Evolutionary conservation across 2,113 vertebrate species (phyloP).

Genomic region (Leiothrix lutea): DNA sequence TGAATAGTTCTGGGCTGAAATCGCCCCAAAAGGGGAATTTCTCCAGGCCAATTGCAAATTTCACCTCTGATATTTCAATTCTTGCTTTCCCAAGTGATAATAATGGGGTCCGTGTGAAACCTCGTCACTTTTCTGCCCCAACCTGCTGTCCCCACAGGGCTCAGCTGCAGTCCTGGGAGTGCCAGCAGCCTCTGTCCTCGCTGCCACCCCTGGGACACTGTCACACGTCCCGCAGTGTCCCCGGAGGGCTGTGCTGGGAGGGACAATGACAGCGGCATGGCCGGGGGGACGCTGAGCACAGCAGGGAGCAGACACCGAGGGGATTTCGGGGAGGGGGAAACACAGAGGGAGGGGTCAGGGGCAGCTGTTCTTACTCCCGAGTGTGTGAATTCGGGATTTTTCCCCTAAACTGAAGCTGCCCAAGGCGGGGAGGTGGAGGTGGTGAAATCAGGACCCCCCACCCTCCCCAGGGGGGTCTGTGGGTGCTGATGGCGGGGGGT

Average conservation of each 20-base stretch:
- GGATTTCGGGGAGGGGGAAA: neutral
- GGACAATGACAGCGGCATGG: accelerated
- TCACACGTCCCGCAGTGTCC: accelerated
- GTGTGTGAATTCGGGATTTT: neutral
- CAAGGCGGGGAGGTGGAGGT: no score
- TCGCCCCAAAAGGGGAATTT: neutral
- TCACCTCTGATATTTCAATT: neutral
- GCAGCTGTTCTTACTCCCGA: neutral
- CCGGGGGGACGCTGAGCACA: neutral
- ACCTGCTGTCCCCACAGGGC: neutral
- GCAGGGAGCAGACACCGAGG: neutral
- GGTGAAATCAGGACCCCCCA: no score
- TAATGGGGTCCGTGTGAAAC: accelerated
- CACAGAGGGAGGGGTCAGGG: accelerated
- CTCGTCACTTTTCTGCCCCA: neutral
- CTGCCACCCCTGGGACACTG: neutral
- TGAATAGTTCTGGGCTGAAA: accelerated
- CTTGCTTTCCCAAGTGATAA: neutral
- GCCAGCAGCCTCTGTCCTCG: neutral
- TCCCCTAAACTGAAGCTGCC: no score
- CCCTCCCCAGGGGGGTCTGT: no score
- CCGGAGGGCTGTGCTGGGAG: no score
- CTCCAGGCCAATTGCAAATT: neutral
- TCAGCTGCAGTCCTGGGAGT: neutral
- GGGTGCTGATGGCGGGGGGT: no score